These are phyloP conservation scores for Aulostomus chinensis DNA, from an alignment of 2,797 vertebrate species.

Conservation along the genomic window DNA sequence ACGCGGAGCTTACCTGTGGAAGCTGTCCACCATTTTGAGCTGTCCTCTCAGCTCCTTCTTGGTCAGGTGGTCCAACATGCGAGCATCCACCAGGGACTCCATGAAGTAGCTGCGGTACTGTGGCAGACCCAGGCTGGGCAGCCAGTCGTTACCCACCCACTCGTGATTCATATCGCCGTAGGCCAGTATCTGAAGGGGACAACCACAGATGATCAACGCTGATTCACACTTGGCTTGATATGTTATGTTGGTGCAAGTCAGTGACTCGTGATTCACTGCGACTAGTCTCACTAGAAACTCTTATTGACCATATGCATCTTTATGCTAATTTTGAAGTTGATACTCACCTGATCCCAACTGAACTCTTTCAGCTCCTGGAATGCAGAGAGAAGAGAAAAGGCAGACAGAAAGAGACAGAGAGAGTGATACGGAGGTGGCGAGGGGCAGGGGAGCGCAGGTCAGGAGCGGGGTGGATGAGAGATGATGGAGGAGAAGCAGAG, in stretches of 20 bases:
- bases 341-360: conserved; percentile 94
- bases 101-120: conserved; percentile 96
- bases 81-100: conserved; percentile 93
- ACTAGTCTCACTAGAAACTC: conserved; percentile 10
- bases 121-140: conserved; percentile 91
- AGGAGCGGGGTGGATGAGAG: conserved; percentile 59
- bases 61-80: conserved; percentile 94
- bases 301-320: conserved; percentile 16
- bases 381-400: conserved; percentile 39
- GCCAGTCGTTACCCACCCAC: conserved; percentile 95
- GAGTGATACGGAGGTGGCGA: conserved; percentile 49
- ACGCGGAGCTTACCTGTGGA: conserved; percentile 84
- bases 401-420: conserved; percentile 44
- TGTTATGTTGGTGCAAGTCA: conserved; percentile 15
- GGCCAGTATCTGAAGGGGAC: conserved; percentile 85
- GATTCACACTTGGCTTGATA: too few species aligned
- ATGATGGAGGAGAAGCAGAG: conserved; percentile 69
- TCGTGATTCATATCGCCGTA: conserved; percentile 95
- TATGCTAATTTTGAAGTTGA: conserved; percentile 10
- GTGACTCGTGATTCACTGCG: conserved; percentile 40
- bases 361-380: conserved; percentile 93
- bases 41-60: conserved; percentile 94
- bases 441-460: conserved; percentile 60
- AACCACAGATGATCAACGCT: too few species aligned
- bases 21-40: conserved; percentile 97